Evolutionary conservation across 2,888 invertebrate genomes (phyloP), one percentile per base, ranked within the genome.

Genomic region (Taphrorychus bicolor): DNA sequence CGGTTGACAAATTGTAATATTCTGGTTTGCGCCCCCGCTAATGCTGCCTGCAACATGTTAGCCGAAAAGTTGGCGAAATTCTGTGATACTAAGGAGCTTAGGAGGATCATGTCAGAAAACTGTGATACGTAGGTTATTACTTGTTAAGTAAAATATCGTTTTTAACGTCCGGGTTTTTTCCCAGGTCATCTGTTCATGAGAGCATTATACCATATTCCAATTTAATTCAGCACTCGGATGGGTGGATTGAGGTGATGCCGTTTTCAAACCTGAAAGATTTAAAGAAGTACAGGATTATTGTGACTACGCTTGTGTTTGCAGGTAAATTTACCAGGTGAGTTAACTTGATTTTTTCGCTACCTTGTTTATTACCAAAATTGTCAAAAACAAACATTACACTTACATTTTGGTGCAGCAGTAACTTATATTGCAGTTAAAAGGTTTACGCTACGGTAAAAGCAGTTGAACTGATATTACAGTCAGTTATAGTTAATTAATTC

Each of bases 31-130:
- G 86, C 91, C 0, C 87, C 89, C 0, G 89, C 91, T 1, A 92
- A 92, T 80, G 85, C 88, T 64, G 91, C 91, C 9, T 90, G 89
- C 54, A 90, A 92, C 81, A 87, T 89, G 76, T 81, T 92, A 48
- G 84, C 88, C 0, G 74, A 80, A 66, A 76, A 81, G 66, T 71
- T 80, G 58, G 72, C 82, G 66, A 71, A 76, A 7, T 66, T 65
- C 53, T 78, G 76, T 51, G 57, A 16, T 0, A 69, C 64, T 16
- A 59, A 73, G n/a, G 78, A 82, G 66, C 69, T 87, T 42, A 80
- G 84, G 41, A 83, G 87, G n/a, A 79, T 87, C 63, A 83, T 83
- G 76, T 78, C 85, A 0, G 75, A 75, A 14, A 81, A 78, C 18
- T 77, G 79, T 57, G 83, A 83, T 64, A 73, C 75, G 74, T 82